Percentiles rank a stretch among this genome's conserved stretches.
Conservation (phyloP, 2,113 vertebrate species). For the Limanda limanda region DNA sequence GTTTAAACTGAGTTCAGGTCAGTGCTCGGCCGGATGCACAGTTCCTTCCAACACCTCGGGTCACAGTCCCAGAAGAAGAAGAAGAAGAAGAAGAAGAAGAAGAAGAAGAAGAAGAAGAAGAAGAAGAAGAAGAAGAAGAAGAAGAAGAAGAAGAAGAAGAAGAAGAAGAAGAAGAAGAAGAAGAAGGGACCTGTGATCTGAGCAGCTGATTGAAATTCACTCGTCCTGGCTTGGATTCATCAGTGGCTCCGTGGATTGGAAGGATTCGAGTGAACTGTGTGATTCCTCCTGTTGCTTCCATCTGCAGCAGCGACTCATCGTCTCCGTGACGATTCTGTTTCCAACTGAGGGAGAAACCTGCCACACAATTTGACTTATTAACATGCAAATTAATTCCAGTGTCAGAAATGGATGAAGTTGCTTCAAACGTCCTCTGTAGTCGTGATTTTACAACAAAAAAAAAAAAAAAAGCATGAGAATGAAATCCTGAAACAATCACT, state of each 20-base stretch:
- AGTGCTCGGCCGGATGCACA: constrained; percentile 10
- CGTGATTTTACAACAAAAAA: no score
- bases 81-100: neutral
- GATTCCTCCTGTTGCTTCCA: constrained; percentile 52
- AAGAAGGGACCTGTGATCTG: constrained; percentile 1
- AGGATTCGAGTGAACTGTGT: constrained; percentile 18
- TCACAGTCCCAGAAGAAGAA: neutral
- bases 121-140: neutral
- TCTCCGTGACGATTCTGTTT: neutral
- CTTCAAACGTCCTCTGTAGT: neutral
- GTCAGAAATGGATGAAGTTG: neutral
- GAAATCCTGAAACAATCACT: neutral
- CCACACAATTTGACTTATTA: constrained; percentile 13
- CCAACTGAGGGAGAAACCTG: constrained; percentile 2
- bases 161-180: no score
- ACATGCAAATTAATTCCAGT: constrained; percentile 9
- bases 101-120: no score
- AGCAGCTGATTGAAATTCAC: constrained; percentile 9
- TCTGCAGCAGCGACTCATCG: constrained; percentile 40
- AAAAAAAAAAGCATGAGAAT: neutral
- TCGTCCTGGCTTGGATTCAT: constrained; percentile 22
- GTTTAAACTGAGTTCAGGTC: constrained; percentile 29
- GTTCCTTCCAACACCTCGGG: constrained; percentile 13
- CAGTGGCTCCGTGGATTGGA: neutral
- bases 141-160: neutral